Conservation (phyloP, 2,797 vertebrate species). For the Epinephelus coioides region DNA sequence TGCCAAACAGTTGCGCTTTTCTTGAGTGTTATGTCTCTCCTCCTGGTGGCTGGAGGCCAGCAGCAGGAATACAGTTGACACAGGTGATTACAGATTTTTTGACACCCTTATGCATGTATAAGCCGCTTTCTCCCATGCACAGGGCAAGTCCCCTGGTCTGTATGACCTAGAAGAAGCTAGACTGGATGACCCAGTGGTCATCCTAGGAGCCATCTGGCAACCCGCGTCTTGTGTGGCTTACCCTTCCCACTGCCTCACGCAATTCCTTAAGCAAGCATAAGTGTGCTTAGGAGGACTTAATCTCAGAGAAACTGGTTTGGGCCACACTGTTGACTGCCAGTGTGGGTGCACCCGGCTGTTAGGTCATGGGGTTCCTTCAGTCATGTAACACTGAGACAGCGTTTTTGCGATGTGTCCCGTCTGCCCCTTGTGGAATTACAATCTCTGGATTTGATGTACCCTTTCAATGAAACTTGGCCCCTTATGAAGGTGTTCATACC, state of each 20-base stretch:
- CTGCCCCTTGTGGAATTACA: constrained; percentile 57
- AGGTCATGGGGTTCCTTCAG: constrained; percentile 78
- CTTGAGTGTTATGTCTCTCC: constrained; percentile 25
- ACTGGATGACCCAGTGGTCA: constrained; percentile 84
- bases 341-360: constrained; percentile 57
- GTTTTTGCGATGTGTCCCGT: constrained; percentile 24
- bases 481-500: constrained; percentile 25
- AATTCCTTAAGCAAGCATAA: constrained; percentile 84
- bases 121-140: constrained; percentile 79
- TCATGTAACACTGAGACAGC: constrained; percentile 54
- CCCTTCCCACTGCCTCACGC: constrained; percentile 78
- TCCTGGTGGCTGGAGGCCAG: constrained; percentile 17
- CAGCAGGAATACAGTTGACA: constrained; percentile 45
- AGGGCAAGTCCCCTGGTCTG: constrained; percentile 61
- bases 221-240: constrained; percentile 79
- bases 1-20: constrained; percentile 31
- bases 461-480: constrained; percentile 36
- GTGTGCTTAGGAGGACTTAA: constrained; percentile 83
- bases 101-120: constrained; percentile 70
- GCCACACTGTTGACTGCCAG: constrained; percentile 64
- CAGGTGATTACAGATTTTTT: constrained; percentile 72
- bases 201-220: constrained; percentile 85
- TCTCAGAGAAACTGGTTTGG: constrained; percentile 82
- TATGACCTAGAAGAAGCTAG: constrained; percentile 83
- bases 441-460: constrained; percentile 43